Evolutionary conservation across 2,113 vertebrate genomes (phyloP).

Genomic region (Microcebus lehilahytsara): DNA sequence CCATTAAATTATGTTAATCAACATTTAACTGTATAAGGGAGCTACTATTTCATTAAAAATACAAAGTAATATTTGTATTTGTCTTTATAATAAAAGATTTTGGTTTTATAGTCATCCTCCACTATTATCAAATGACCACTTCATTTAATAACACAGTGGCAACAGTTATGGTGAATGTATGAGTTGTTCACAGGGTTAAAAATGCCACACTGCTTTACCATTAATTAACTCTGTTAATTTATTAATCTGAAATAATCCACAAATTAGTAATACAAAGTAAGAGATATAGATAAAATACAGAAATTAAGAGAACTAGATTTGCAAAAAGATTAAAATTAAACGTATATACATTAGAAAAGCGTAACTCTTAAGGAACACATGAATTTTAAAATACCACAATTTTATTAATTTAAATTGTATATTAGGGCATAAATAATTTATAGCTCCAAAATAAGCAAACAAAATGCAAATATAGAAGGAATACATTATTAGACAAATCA

Average conservation of each 20-base stretch:
- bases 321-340: conserved; percentile 43
- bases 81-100: conserved; percentile 20
- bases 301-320: neutral
- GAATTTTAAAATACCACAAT: conserved; percentile 20
- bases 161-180: neutral
- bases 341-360: neutral
- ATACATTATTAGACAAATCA: conserved; percentile 47
- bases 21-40: neutral
- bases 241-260: neutral
- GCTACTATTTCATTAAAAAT: neutral
- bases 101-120: neutral
- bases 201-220: neutral
- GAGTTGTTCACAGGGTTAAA: neutral
- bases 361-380: neutral
- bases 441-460: conserved; percentile 20
- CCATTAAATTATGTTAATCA: neutral
- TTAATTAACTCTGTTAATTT: conserved; percentile 36
- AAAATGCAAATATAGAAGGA: conserved; percentile 33
- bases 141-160: neutral
- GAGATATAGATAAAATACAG: neutral
- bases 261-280: conserved; percentile 25
- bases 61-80: neutral
- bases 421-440: conserved; percentile 36
- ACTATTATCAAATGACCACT: neutral
- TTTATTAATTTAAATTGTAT: conserved; percentile 45